phyloP scores from a whole-genome alignment of 2,113 vertebrate species.

The Aldabrachelys gigantea region DNA sequence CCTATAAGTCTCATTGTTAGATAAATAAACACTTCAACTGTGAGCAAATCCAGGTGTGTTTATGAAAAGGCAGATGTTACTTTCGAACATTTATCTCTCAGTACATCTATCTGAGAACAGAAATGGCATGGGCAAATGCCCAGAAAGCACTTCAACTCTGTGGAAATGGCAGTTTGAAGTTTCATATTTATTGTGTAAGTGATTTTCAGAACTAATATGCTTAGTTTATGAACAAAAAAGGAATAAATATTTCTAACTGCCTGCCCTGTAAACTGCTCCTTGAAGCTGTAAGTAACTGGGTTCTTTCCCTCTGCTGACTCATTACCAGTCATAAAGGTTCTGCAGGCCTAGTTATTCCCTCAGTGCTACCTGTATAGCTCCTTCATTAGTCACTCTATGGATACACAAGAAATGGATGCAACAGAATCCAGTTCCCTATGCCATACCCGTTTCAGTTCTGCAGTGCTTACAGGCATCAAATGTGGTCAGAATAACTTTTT shows the following conservation, averaged over 20 bases:
- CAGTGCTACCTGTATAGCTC: not conserved
- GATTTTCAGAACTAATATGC: not conserved
- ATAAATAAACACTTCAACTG: not conserved
- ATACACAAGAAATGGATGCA: not conserved
- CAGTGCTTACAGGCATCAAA: not conserved
- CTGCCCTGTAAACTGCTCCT: not conserved
- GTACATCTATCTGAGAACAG: not conserved
- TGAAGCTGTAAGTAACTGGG: not conserved
- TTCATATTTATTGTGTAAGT: not conserved
- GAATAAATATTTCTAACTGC: not conserved
- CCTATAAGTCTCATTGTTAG: not conserved
- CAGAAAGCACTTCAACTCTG: not conserved
- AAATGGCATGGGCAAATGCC: not conserved
- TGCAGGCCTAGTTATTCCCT: not conserved
- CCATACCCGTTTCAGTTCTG: not conserved
- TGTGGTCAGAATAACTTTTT: not conserved
- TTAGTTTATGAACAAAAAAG: not conserved
- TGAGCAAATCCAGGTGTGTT: not conserved
- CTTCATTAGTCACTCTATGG: not conserved
- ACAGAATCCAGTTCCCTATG: not conserved
- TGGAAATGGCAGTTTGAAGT: not conserved
- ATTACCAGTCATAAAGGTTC: not conserved
- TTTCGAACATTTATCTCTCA: not conserved
- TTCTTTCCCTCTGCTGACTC: not conserved
- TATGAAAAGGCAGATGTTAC: not conserved